A percentile compares a stretch with the other conserved stretches of the same genome.
These are phyloP conservation scores for Upupa epops DNA, from an alignment of 2,113 vertebrate genomes.

Conservation along the genomic window DNA sequence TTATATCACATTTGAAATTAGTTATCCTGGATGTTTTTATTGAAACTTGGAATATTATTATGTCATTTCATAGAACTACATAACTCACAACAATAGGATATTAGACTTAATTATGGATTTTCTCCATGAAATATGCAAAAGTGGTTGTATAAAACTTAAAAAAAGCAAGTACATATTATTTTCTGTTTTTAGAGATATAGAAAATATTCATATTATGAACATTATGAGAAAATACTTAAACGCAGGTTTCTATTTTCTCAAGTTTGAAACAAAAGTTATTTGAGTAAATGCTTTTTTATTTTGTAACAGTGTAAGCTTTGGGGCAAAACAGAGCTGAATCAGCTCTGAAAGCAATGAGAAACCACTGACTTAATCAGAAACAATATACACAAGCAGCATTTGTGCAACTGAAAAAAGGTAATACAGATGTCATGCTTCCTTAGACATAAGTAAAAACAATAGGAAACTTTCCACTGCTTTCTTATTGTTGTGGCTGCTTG, in stretches of 20 bases:
- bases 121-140: neutral
- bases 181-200: neutral
- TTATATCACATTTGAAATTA: neutral
- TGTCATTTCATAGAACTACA: neutral
- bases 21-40: neutral
- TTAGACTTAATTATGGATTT: neutral
- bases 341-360: neutral
- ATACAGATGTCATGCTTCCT: neutral
- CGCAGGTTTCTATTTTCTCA: neutral
- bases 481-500: neutral
- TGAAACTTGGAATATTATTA: neutral
- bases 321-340: neutral
- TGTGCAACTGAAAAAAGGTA: neutral
- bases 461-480: neutral
- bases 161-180: neutral
- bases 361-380: neutral
- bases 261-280: neutral
- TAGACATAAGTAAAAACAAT: neutral
- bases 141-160: neutral
- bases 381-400: neutral
- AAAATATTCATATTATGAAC: neutral
- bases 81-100: neutral
- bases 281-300: neutral
- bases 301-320: neutral
- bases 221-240: neutral